Base-by-base conservation (phyloP, 2,888 invertebrate genomes). In the Drosophila mimica region DNA sequence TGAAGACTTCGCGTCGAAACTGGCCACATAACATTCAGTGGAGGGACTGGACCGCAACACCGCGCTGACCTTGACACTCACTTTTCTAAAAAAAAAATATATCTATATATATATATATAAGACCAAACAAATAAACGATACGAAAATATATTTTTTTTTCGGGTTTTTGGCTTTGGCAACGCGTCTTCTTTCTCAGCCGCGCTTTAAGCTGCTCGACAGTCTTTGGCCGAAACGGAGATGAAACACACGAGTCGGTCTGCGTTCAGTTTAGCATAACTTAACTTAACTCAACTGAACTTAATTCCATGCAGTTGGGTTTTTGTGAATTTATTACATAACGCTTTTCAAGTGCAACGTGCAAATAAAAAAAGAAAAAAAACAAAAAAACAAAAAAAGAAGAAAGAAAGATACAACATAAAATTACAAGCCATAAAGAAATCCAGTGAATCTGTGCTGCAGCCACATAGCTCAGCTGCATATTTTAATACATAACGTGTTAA, bases 1-100 rank as follows among this genome's bases (percentile, higher is more conserved):
- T 57, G 25, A 68, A 54, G 43, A 43, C 56, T 53, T 51, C 49
- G 36, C 33, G 59, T 62, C 49, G 25, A 61, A 83, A 74, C 86
- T 80, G 68, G 71, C 70, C 65, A 59, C 28, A 31, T 20, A 36
- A 56, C 49, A 53, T 40, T 20, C 36, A 34, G 31, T 49, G 63
- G 49, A 70, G 52, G 38, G 70, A 64, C 66, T 79, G 80, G 80
- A 79, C 64, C 75, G 57, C 46, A 46, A 57, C 68, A 60, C 53
- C 53, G 17, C 17, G 54, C 86, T 89, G 91, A 92, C 92, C 92
- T 92, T 92, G 92, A 93, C 92, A 92, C 92, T 92, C 90, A 91
- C 92, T 91, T 91, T 88, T 85, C 91, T 87, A 67, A 76, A 72
- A 30, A 57, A 75, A 73, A 73, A 73, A 69, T 52, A 72, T 69